phyloP scores from a whole-genome alignment of 2,888 invertebrate species.

The Agrochola macilenta region DNA sequence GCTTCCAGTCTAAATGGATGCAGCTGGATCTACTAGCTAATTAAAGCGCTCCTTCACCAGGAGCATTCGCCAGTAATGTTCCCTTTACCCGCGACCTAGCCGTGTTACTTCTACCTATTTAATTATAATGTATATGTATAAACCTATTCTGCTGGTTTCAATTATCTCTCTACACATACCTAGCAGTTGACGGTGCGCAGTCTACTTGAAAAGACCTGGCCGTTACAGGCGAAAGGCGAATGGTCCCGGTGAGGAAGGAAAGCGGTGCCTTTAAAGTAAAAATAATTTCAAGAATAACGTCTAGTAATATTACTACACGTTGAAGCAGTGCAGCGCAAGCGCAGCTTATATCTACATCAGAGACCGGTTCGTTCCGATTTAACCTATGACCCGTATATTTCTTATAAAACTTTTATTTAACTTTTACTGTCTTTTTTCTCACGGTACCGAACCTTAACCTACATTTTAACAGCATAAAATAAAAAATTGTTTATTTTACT shows the following conservation, averaged over 20 bases:
- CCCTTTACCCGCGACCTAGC: background rate
- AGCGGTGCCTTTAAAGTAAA: background rate
- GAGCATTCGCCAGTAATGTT: background rate
- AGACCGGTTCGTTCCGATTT: conserved; percentile 62
- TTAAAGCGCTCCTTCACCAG: background rate
- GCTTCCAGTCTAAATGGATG: background rate
- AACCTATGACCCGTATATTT: conserved; percentile 69
- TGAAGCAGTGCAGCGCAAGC: conserved; percentile 33
- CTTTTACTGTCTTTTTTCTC: conserved; percentile 64
- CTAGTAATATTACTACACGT: conserved; percentile 1
- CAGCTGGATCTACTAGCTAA: background rate
- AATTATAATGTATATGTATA: background rate
- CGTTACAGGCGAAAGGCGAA: background rate
- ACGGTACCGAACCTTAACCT: conserved; percentile 65
- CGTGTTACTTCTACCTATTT: background rate
- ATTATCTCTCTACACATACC: background rate
- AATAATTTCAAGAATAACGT: background rate
- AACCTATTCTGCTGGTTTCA: background rate
- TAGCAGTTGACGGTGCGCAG: background rate
- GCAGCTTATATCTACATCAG: conserved; percentile 35
- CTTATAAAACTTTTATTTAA: conserved; percentile 55
- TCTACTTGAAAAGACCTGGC: background rate
- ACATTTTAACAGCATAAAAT: conserved; percentile 28
- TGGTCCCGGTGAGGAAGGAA: background rate
- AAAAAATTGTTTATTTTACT: conserved; percentile 14